Evolutionary conservation across 2,113 vertebrate species (phyloP), one percentile per base, ranked within the genome.

Genomic region (Channa argus): DNA sequence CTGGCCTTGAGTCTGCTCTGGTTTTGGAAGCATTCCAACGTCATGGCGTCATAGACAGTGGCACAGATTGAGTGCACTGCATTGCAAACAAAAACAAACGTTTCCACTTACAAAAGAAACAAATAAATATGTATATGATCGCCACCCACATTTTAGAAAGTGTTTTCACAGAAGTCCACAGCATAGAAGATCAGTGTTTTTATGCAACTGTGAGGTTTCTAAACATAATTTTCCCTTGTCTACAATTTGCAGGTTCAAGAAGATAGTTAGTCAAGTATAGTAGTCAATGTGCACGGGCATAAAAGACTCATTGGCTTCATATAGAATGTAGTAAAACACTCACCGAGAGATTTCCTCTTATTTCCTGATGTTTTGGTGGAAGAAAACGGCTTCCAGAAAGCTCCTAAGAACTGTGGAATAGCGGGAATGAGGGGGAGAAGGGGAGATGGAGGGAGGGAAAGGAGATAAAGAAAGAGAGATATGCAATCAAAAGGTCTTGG

Each of bases 321-420:
- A 65, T 12, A 24, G 46, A 6, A 11, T 49, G 3, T 6, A 44
- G 46, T 4, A 49, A 53, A 77, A 13, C 2, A 95, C 95, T 96
- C 88, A 96, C 95, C 95, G 76, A 8, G 73, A 90, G 83, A 88
- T 79, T 67, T 91, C 71, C 73, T 83, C 84, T 86, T 93, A 89
- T 92, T 73, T 92, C 74, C 86, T 70, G 84, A 69, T 90, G 83
- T 89, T 79, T 64, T 85, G 80, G 88, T 74, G 83, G 80, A 90
- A 84, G 82, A 73, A 81, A 86, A 64, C 65, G 15, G 87, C 71
- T 80, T 85, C 91, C 89, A 60, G 90, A 88, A 88, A 87, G 50
- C 85, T 88, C 80, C 89, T 76, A 86, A 84, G 85, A 86, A 86
- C 94, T 95, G 89, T 36, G 81, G 33, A 33, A 3, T 4, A 47